Evolutionary conservation across 2,888 invertebrate genomes (phyloP), one percentile per base, ranked within the genome.

Genomic region (Oscheius sp.): DNA sequence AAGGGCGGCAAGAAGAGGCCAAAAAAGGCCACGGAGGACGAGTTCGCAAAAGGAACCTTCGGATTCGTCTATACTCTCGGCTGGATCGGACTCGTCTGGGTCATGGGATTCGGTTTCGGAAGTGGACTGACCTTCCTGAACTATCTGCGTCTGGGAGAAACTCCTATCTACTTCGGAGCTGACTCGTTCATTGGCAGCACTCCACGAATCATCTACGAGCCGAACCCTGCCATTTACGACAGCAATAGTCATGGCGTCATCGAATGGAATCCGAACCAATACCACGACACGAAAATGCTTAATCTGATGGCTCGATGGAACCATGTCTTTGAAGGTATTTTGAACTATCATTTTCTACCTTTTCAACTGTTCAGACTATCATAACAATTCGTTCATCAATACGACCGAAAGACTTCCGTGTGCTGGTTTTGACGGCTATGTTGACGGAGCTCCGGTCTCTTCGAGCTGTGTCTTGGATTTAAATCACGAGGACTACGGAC

Each of bases 131-230:
- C 55, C 33, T 68, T 33, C 37, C 13, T 68, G 21, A 33, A 68
- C 37, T 55, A 55, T n/a, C 21, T 55, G 37, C 58, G 70, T n/a
- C 48, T 70, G 9, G 48, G 48, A 10, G 59, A 58, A 29, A 58
- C 33, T 3, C 70, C 70, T n/a, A 13, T 70, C 58, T 70, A 70
- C 50, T 70, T 70, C 33, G 70, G 70, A 42, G 59, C 37, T 10
- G 47, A 47, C 11, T 58, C 70, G 13, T 70, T 70, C 59, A 70
- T 70, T 13, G 70, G 70, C 35, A 59, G 48, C 48, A 29, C 2
- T 58, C 70, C 70, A 11, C 70, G 59, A 10, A 53, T 68, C 68
- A 29, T 68, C 68, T 68, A 37, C 55, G 68, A 68, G 55, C 68
- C 68, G 53, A 68, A 68, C 13, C 68, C 68, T n/a, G 68, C 68